A percentile compares a stretch with the other conserved stretches of the same genome.
Conservation (phyloP, 2,113 vertebrate species). For the Pampusana beccarii region DNA sequence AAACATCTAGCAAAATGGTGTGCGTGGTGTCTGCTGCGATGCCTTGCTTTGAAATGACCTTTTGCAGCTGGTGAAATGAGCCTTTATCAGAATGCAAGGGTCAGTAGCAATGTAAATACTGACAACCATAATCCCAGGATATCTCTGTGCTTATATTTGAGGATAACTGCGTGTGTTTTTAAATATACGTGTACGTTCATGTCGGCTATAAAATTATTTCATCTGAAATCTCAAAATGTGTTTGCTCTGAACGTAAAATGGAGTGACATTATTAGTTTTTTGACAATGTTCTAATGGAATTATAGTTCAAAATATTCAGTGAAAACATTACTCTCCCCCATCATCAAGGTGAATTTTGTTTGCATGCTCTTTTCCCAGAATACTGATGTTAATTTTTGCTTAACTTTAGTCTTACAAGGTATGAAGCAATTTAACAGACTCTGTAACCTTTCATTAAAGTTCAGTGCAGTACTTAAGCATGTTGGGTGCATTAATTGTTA, state of each 20-base stretch:
- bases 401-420: constrained; percentile 76
- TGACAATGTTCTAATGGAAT: constrained; percentile 59
- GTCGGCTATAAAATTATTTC: neutral
- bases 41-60: neutral
- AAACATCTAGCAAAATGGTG: neutral
- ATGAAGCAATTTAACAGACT: constrained; percentile 77
- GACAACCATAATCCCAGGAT: neutral
- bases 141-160: fast-evolving
- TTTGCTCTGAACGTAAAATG: neutral
- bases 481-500: constrained; percentile 79
- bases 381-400: constrained; percentile 79
- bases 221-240: neutral
- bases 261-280: constrained; percentile 7
- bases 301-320: constrained; percentile 55
- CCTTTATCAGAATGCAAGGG: neutral
- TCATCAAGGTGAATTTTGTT: constrained; percentile 74
- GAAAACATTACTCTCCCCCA: constrained; percentile 69
- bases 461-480: constrained; percentile 74
- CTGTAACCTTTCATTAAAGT: constrained; percentile 81
- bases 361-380: constrained; percentile 70
- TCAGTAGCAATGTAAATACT: neutral
- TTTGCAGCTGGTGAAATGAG: neutral
- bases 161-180: neutral
- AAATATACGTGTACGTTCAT: fast-evolving
- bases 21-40: neutral